Base-by-base conservation (phyloP, 2,888 invertebrate species). In the Mechanitis messenoides region DNA sequence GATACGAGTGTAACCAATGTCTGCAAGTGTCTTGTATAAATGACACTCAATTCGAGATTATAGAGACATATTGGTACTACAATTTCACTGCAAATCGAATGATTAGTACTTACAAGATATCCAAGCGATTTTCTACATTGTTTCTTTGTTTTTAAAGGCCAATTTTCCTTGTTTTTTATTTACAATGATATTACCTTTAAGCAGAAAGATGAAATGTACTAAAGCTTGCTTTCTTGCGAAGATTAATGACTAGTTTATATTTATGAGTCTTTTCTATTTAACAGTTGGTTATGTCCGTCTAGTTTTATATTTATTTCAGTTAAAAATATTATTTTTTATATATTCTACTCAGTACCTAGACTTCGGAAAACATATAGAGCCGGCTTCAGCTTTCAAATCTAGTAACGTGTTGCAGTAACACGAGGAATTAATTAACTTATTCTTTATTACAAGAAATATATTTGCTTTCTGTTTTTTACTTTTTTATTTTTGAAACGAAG, bases 31-130 rank as follows among this genome's bases (percentile, higher is more conserved):
- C 50, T 50, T 31, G 31, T 50, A 50, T 11, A 50, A 50, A 50
- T 50, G 50, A 50, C 50, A 50, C 50, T 50, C 50, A 11, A 50
- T 50, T 50, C 50, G 28, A 28, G 31, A 50, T 50, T 50, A 50
- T 31, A 50, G 20, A 20, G 50, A 50, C 50, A 28, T 31, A 50
- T 50, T 31, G 31, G 31, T 50, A 11, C 31, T 50, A 50, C 50
- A 50, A 31, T 31, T 50, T 50, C 50, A 50, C 7, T 50, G 31
- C 50, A 50, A 50, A 50, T 31, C 50, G 11, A 50, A 50, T 50
- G 50, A 50, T 50, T 50, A 50, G 50, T 50, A 31, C 28, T 50
- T 31, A 50, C 31, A 6, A 31, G 31, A 11, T 7, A 7, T 7
- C 9, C 50, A 9, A 9, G 50, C 50, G 31, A 50, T 31, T 50